Evolutionary conservation across 2,113 vertebrate species (phyloP), one percentile per base, ranked within the genome.

Genomic region (Muntiacus muntjak): DNA sequence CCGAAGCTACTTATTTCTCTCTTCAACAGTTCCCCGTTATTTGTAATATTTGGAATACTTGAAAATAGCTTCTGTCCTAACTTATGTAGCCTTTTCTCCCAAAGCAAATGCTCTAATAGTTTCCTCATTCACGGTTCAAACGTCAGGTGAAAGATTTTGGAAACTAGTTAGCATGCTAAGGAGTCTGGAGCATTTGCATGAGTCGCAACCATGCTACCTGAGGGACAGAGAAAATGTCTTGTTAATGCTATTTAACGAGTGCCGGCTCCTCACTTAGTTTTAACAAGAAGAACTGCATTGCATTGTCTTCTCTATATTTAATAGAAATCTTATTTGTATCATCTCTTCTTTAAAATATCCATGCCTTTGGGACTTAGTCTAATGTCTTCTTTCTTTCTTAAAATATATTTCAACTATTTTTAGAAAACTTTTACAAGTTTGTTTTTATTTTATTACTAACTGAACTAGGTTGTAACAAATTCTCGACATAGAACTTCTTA

Each of bases 61-160:
- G 94, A 94, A 98, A 97, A 97, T 97, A 97, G 82, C 71, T 94
- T 95, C 96, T 84, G 78, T 89, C 89, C 62, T 89, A 94, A 89
- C 23, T 96, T 91, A 50, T 23, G 85, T 83, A 96, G 94, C 83
- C 82, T 97, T 94, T 97, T 94, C 97, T 94, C 97, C 95, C 97
- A 97, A 96, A 97, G 91, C 94, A 98, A 96, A 95, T 94, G 86
- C 91, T 94, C n/a, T 91, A 97, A 87, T 83, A 87, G 93, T 88
- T 97, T 97, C 93, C 82, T 95, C 57, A 89, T 36, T 89, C 10
- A 0, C 74, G 64, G 43, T 96, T 95, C 95, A 97, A 94, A 93
- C 47, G 25, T 94, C 88, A 97, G 96, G 93, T 98, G 94, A 97
- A 96, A 98, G 71, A 93, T 94, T 97, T 97, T 54, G 89, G 62